Percentiles rank a stretch among this genome's conserved stretches.
phyloP scores from a whole-genome alignment of 2,797 vertebrate species.

The Hydrolagus colliei region DNA sequence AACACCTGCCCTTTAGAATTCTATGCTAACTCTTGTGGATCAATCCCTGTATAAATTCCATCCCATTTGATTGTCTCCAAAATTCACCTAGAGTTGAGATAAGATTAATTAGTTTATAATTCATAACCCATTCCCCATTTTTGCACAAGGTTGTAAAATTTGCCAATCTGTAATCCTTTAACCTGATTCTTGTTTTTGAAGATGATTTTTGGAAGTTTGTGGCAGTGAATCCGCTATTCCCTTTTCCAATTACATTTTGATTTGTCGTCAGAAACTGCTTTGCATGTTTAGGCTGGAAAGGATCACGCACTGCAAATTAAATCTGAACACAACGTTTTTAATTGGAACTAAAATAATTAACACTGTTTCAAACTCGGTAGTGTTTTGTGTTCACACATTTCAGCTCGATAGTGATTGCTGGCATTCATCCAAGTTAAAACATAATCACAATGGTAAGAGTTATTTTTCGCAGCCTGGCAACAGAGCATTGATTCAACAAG shows the following conservation, averaged over 20 bases:
- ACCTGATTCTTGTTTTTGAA: too few relatives aligned
- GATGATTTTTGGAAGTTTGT: constrained; percentile 27
- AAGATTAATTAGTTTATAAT: too few relatives aligned
- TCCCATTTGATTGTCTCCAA: too few relatives aligned
- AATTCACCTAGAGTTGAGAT: too few relatives aligned
- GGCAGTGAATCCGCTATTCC: background rate
- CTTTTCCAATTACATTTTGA: background rate
- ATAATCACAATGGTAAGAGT: background rate
- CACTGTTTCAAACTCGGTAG: background rate
- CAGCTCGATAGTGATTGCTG: background rate
- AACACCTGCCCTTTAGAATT: too few relatives aligned
- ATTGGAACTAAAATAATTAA: constrained; percentile 25
- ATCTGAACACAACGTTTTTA: background rate
- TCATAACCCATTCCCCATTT: too few relatives aligned
- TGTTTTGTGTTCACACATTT: background rate
- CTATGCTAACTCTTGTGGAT: too few relatives aligned
- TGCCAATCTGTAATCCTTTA: too few relatives aligned
- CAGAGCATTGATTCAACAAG: background rate
- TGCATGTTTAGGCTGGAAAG: background rate
- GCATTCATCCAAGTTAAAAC: background rate
- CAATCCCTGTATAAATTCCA: too few relatives aligned
- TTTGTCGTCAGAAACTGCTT: background rate
- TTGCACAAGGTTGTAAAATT: too few relatives aligned
- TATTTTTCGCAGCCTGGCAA: background rate
- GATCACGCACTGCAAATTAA: background rate